Conservation (phyloP, 2,888 invertebrate species). For the Dendrolimus houi region DNA sequence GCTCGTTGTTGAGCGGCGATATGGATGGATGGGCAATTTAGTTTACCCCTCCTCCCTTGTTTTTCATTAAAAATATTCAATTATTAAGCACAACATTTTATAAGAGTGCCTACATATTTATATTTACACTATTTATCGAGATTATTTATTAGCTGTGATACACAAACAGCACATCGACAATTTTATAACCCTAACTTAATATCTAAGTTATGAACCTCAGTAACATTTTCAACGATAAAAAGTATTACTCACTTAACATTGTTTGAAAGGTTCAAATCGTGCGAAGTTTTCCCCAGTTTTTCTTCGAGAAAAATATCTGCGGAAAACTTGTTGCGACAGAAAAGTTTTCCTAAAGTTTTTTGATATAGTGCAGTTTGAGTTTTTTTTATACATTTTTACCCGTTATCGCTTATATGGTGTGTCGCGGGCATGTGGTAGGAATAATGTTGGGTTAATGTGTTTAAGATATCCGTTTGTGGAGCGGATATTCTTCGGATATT, state of each 20-base stretch:
- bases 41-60: no score
- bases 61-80: no score
- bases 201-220: not conserved
- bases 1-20: no score
- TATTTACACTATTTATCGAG: no score
- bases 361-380: constrained; percentile 21
- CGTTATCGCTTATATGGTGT: not conserved
- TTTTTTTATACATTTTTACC: constrained; percentile 16
- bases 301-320: not conserved
- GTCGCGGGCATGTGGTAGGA: no score
- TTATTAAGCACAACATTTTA: no score
- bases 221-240: not conserved
- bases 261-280: not conserved
- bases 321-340: not conserved
- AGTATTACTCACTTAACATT: not conserved
- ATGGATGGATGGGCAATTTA: no score
- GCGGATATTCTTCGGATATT: no score
- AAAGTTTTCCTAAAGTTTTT: not conserved
- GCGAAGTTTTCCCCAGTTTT: not conserved
- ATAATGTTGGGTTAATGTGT: not conserved
- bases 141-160: no score
- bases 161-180: no score
- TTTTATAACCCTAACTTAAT: not conserved
- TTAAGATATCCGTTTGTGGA: not conserved
- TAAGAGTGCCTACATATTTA: no score